A percentile compares a stretch with the other conserved stretches of the same genome.
These are phyloP conservation scores for Gobionotothen gibberifrons DNA, from an alignment of 2,797 vertebrate species.

Conservation along the genomic window DNA sequence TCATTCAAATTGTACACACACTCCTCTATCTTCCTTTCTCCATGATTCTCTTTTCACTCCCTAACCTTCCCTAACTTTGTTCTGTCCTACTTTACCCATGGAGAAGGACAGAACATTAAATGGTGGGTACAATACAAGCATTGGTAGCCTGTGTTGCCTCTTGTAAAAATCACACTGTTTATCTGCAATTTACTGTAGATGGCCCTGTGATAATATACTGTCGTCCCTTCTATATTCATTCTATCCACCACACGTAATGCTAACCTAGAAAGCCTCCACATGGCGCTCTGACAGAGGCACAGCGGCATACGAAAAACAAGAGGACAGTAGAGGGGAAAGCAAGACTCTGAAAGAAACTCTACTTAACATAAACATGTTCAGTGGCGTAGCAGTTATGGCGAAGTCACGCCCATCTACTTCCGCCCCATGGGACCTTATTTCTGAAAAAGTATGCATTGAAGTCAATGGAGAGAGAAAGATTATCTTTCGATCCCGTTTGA, in stretches of 20 bases:
- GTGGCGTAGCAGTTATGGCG: background rate
- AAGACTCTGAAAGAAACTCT: slow-evolving; percentile 24
- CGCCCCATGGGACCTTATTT: too few species aligned
- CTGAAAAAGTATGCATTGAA: too few species aligned
- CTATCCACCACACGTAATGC: background rate
- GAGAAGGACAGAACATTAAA: background rate
- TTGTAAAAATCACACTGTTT: slow-evolving; percentile 12
- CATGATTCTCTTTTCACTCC: background rate
- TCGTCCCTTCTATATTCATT: background rate
- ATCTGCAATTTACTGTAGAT: slow-evolving; percentile 8
- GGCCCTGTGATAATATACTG: slow-evolving; percentile 14
- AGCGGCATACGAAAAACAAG: slow-evolving; percentile 10
- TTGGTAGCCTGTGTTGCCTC: background rate
- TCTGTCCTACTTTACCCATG: background rate
- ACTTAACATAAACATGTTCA: slow-evolving; percentile 11
- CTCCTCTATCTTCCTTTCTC: background rate
- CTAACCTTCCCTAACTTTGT: background rate
- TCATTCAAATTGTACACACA: slow-evolving; percentile 1
- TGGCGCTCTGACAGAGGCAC: background rate
- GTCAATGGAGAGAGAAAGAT: too few species aligned
- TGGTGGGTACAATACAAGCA: background rate
- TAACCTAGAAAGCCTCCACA: background rate
- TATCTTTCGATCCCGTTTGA: too few species aligned
- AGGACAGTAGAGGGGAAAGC: slow-evolving; percentile 19
- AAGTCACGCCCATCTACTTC: too few species aligned